Evolutionary conservation across 2,888 invertebrate species (phyloP), one percentile per base, ranked within the genome.

Genomic region (Tuberolachnus salignus): DNA sequence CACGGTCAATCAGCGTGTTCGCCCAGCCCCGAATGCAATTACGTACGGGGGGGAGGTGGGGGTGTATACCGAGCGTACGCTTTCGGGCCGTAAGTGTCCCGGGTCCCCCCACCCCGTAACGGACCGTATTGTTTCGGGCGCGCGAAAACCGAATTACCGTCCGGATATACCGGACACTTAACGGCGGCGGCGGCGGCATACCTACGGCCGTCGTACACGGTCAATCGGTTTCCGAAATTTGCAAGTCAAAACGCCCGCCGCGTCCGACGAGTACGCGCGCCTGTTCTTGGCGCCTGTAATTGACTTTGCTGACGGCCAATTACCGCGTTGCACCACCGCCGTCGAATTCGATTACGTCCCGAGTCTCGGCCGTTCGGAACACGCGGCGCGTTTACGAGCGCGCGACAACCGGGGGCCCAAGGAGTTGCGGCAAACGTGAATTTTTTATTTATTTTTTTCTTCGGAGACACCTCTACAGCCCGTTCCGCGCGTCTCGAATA

Each of bases 161-260:
- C n/a, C n/a, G n/a, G n/a, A n/a, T n/a, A n/a, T n/a, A n/a, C n/a
- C n/a, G n/a, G n/a, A n/a, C n/a, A n/a, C n/a, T n/a, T n/a, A n/a
- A n/a, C 61, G 34, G 34, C 34, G 11, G 16, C n/a, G 16, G 11
- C 59, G 34, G 26, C 26, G 51, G 16, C 6, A 63, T 44, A 44
- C 63, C 19, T 44, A 44, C n/a, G n/a, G n/a, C n/a, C n/a, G n/a
- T 9, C 19, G 34, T 2, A 3, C 26, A n/a, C 51, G 51, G 73
- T 73, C 73, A 51, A n/a, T 73, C 51, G 19, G 34, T 26, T 16
- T n/a, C 16, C 49, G 63, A 73, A 73, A 73, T 73, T 73, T 73
- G 63, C 73, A 73, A 63, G 73, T 73, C 74, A 55, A 74, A 64
- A 71, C 44, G 23, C 71, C 9, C 44, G n/a, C n/a, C 26, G 14